Conservation (phyloP, 2,797 vertebrate species). For the Adelosebastes latens region DNA sequence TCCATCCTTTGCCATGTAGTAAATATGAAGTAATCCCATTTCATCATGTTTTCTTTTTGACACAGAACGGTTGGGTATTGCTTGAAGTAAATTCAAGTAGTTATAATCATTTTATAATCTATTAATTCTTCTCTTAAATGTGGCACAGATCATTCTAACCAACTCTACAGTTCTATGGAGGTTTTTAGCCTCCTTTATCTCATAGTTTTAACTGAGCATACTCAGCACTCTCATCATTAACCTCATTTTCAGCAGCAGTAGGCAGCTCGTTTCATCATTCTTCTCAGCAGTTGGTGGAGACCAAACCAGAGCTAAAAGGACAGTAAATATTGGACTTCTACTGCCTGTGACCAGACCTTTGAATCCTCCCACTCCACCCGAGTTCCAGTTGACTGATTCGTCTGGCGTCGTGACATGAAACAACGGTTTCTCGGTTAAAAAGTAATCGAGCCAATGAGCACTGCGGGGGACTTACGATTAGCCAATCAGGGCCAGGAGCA, state of each 20-base stretch:
- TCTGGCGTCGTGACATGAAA: too few species aligned
- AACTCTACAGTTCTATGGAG: not conserved
- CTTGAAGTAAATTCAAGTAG: not conserved
- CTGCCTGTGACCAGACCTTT: too few species aligned
- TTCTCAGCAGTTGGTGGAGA: too few species aligned
- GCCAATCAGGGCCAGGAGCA: too few species aligned
- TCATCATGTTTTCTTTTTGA: not conserved
- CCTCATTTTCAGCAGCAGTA: not conserved
- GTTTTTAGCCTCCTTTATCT: not conserved
- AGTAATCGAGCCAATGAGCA: too few species aligned
- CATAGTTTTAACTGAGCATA: not conserved
- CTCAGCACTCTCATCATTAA: not conserved
- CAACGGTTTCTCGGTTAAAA: too few species aligned
- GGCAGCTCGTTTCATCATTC: not conserved
- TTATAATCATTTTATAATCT: not conserved
- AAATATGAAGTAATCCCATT: not conserved
- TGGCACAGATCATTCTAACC: not conserved
- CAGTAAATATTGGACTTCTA: too few species aligned
- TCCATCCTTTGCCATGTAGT: not conserved
- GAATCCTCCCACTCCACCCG: too few species aligned
- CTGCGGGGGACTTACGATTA: too few species aligned
- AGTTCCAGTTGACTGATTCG: too few species aligned
- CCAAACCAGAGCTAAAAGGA: too few species aligned
- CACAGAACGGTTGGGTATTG: not conserved
- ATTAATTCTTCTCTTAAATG: not conserved